These are phyloP conservation scores for Patagioenas fasciata DNA, from an alignment of 2,113 vertebrate genomes.

Conservation along the genomic window DNA sequence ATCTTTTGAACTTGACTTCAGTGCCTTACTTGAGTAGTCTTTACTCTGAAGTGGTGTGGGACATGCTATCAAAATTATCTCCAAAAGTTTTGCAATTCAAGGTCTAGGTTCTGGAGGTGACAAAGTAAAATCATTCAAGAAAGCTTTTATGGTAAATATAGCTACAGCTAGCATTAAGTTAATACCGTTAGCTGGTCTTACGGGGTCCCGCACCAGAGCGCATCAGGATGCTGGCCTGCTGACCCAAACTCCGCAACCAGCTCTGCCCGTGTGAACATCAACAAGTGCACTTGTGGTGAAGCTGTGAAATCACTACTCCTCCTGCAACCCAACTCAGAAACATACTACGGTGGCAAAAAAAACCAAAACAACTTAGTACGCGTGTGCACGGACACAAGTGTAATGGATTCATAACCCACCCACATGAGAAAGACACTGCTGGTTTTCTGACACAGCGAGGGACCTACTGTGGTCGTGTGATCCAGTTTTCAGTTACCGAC, in stretches of 20 bases:
- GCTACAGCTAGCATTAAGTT: neutral
- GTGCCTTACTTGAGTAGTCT: neutral
- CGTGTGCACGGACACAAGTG: neutral
- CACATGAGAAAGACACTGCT: neutral
- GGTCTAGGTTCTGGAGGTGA: neutral
- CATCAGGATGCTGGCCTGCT: neutral
- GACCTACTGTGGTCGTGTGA: neutral
- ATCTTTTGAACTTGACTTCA: neutral
- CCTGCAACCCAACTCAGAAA: neutral
- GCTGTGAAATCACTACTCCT: neutral
- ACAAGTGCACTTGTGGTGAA: neutral
- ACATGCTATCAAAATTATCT: neutral
- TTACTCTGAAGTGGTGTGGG: neutral
- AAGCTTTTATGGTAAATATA: neutral
- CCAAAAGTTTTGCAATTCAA: neutral
- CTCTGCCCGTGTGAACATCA: neutral
- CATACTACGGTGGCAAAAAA: neutral
- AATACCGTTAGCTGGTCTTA: neutral
- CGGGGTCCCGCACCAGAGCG: neutral
- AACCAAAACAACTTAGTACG: neutral
- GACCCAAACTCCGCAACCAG: conserved; percentile 14
- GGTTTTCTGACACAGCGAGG: neutral
- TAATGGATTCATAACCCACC: neutral
- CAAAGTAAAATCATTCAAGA: neutral
- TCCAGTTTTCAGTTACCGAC: neutral